Conservation (phyloP, 2,797 vertebrate genomes). For the Prunella strophiata region DNA sequence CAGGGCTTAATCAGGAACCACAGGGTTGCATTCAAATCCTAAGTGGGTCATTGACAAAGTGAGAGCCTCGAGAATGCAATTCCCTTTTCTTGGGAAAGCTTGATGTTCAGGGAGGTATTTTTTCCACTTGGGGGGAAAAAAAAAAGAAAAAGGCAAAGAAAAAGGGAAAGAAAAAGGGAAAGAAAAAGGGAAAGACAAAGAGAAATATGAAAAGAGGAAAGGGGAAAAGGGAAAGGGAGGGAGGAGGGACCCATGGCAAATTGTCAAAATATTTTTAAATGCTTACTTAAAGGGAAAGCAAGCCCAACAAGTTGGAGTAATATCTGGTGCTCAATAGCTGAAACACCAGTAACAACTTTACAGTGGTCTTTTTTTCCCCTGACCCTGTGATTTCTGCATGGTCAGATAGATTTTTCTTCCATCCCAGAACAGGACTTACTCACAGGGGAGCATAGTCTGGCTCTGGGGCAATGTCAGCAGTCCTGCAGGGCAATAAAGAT, state of each 20-base stretch:
- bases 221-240: not conserved
- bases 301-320: not conserved
- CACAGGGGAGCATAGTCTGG: not conserved
- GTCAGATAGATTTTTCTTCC: not conserved
- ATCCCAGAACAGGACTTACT: not conserved
- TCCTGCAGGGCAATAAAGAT: not conserved
- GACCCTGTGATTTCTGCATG: not conserved
- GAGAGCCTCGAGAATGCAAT: fast-evolving
- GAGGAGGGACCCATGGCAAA: not conserved
- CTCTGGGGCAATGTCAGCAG: not conserved
- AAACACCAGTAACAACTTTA: not conserved
- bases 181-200: not conserved
- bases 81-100: not conserved
- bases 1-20: not conserved
- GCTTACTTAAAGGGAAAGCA: not conserved
- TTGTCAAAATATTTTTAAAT: not conserved
- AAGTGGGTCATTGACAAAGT: not conserved
- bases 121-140: not conserved
- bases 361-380: not conserved
- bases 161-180: not conserved
- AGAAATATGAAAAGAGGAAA: not conserved
- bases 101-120: not conserved
- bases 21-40: not conserved
- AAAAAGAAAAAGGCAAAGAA: too few relatives aligned
- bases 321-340: not conserved